Conservation (phyloP, 1,140 invertebrate species). For the Chironomus striatipennis region DNA sequence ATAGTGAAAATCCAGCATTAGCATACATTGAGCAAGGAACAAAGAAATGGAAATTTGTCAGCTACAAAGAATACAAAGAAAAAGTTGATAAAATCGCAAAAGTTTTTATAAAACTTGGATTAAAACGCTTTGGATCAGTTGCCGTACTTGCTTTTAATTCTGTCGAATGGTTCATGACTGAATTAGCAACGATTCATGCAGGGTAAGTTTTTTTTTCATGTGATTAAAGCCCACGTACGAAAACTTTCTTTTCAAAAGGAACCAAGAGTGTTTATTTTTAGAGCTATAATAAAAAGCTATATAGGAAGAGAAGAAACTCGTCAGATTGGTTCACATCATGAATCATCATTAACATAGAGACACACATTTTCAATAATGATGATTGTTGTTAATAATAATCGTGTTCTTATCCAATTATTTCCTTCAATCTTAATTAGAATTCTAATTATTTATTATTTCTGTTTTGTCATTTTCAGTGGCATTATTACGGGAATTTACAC, state of each 20-base stretch:
- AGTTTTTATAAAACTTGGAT: conserved; percentile 76
- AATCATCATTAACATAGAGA: background rate
- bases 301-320: background rate
- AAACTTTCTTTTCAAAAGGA: too few relatives aligned
- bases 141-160: conserved; percentile 87
- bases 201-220: conserved; percentile 59
- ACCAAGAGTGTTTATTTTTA: background rate
- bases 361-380: too few relatives aligned
- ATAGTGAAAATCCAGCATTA: conserved; percentile 61
- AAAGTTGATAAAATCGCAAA: conserved; percentile 69
- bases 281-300: background rate
- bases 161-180: conserved; percentile 82
- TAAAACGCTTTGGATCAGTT: conserved; percentile 71
- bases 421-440: background rate
- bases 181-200: conserved; percentile 80
- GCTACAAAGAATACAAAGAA: conserved; percentile 61
- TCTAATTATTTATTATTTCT: too few relatives aligned
- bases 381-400: background rate
- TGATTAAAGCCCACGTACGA: too few relatives aligned
- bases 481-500: conserved; percentile 86
- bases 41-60: conserved; percentile 41
- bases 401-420: conserved; percentile 1
- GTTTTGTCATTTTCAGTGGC: conserved; percentile 48
- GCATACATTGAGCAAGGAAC: conserved; percentile 49
- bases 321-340: background rate